A percentile compares a stretch with the other conserved stretches of the same genome.
phyloP scores from a whole-genome alignment of 2,797 vertebrate genomes.

The Anniella stebbinsi region DNA sequence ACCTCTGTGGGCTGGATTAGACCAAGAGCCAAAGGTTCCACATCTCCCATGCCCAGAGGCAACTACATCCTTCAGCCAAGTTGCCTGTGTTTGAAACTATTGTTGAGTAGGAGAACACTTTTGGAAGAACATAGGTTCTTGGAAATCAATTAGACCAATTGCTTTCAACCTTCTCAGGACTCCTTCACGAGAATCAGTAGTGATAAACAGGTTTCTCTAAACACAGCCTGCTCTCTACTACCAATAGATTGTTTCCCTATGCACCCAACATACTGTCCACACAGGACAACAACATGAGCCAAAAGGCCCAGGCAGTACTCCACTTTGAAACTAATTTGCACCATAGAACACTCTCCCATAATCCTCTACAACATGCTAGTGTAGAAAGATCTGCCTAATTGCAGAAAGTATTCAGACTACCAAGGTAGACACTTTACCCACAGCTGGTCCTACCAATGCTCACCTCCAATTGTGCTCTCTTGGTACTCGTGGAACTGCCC shows the following conservation, averaged over 20 bases:
- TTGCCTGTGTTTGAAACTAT: background rate
- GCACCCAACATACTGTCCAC: background rate
- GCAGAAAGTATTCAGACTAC: background rate
- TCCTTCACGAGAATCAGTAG: background rate
- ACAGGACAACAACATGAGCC: background rate
- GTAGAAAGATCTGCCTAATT: background rate
- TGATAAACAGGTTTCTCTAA: background rate
- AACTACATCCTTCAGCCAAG: background rate
- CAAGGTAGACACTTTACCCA: background rate
- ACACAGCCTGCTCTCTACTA: too few species aligned
- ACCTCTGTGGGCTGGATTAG: too few species aligned
- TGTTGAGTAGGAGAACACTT: background rate
- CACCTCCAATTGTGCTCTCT: slow-evolving; percentile 99
- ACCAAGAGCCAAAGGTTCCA: too few species aligned
- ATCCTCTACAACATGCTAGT: background rate
- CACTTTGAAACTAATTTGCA: background rate
- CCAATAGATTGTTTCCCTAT: background rate
- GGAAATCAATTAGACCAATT: background rate
- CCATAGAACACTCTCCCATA: background rate
- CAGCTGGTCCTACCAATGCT: slow-evolving; percentile 46
- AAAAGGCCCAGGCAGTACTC: background rate
- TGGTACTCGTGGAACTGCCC: slow-evolving; percentile 99
- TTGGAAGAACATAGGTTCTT: background rate
- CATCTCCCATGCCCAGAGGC: background rate
- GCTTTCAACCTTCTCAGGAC: background rate